Evolutionary conservation across 1,140 invertebrate species (phyloP).

Genomic region (Drosophila melanogaster): DNA sequence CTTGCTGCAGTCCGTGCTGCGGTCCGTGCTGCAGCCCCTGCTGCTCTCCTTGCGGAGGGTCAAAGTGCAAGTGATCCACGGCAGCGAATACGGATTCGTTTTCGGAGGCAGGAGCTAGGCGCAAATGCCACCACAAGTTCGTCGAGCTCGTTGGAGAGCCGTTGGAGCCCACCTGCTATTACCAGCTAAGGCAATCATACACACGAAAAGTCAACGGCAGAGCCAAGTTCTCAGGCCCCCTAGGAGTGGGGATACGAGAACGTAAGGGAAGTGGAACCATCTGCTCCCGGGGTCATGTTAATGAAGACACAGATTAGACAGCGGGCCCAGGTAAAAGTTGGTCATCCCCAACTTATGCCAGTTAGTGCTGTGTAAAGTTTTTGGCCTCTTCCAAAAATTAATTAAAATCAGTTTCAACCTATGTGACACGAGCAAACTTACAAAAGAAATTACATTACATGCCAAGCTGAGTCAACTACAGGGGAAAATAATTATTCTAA

Average conservation of each 20-base stretch:
- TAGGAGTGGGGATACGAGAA: background rate
- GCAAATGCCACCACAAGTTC: slow-evolving; percentile 27
- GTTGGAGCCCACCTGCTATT: background rate
- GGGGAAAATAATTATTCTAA: background rate
- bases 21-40: slow-evolving; percentile 21
- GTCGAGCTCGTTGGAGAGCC: slow-evolving; percentile 26
- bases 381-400: slow-evolving; percentile 61
- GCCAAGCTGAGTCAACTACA: slow-evolving; percentile 30
- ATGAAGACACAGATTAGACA: slow-evolving; percentile 45
- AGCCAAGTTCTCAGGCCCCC: slow-evolving; percentile 7
- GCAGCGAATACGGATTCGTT: background rate
- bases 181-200: slow-evolving; percentile 22
- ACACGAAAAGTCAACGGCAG: slow-evolving; percentile 17
- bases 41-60: slow-evolving; percentile 5
- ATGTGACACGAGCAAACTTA: slow-evolving; percentile 44
- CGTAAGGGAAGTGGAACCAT: background rate
- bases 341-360: slow-evolving; percentile 63
- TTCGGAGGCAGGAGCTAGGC: slow-evolving; percentile 5
- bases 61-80: slow-evolving; percentile 31
- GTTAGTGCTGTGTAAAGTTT: slow-evolving; percentile 49
- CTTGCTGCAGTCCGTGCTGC: slow-evolving; percentile 35
- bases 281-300: slow-evolving; percentile 54
- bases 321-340: slow-evolving; percentile 57
- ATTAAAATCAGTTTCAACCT: slow-evolving; percentile 73
- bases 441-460: slow-evolving; percentile 44